Evolutionary conservation across 2,797 vertebrate genomes (phyloP).

Genomic region (Serranus cabrilla): DNA sequence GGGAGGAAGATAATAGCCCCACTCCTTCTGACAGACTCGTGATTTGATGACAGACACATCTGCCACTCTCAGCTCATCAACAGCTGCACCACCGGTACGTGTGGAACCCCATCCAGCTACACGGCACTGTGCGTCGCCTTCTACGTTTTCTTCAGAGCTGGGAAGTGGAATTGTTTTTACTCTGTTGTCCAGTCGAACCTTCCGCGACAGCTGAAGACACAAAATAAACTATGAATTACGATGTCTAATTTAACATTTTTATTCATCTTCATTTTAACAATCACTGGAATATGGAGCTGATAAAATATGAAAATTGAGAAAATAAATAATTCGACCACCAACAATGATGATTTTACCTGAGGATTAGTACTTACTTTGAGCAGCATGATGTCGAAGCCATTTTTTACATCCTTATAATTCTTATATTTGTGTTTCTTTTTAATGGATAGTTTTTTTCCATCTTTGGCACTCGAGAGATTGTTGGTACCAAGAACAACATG

Average conservation of each 20-base stretch:
- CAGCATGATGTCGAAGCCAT: conserved; percentile 70
- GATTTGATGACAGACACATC: conserved; percentile 21
- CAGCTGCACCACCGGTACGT: rapidly evolving
- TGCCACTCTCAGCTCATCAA: conserved; percentile 16
- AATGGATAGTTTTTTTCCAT: not conserved
- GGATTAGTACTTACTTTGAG: conserved; percentile 60
- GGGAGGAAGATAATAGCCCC: conserved; percentile 27
- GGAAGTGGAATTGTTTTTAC: conserved; percentile 15
- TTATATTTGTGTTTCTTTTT: conserved; percentile 7
- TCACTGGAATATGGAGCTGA: not conserved
- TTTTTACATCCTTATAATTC: rapidly evolving
- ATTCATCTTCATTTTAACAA: not conserved
- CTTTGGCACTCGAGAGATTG: not conserved
- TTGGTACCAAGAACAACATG: conserved; percentile 42
- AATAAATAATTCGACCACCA: too few species aligned
- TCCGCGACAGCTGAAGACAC: conserved; percentile 42
- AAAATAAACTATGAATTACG: not conserved
- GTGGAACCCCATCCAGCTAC: conserved; percentile 58
- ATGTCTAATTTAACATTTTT: too few species aligned
- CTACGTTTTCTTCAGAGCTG: rapidly evolving
- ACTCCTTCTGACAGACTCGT: rapidly evolving
- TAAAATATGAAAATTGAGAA: too few species aligned
- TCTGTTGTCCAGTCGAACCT: not conserved
- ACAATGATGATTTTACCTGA: too few species aligned
- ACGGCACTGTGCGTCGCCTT: not conserved